Percentiles rank a stretch among this genome's conserved stretches.
Conservation (phyloP, 30 jellyfish, hydroid and myxozoan genomes). For the Mastigias papua region DNA sequence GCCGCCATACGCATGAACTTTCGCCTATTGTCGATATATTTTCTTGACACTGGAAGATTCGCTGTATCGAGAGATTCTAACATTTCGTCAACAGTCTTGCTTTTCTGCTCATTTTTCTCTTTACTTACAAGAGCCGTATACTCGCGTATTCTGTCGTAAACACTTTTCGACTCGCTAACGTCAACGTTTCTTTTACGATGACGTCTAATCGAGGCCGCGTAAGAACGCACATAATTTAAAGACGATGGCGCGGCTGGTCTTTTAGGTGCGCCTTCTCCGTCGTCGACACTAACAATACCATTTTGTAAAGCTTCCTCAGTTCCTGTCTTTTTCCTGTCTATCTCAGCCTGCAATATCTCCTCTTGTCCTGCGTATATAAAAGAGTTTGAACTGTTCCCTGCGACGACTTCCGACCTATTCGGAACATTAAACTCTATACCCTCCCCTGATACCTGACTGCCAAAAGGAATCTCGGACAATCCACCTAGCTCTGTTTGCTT, state of each 20-base stretch:
- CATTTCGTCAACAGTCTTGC: slow-evolving; percentile 72
- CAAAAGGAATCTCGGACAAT: slow-evolving; percentile 22
- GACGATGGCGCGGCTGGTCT: slow-evolving; percentile 74
- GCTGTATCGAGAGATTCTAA: slow-evolving; percentile 78
- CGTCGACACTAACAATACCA: not conserved
- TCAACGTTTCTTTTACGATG: slow-evolving; percentile 66
- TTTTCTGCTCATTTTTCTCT: slow-evolving; percentile 52
- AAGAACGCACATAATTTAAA: slow-evolving; percentile 67
- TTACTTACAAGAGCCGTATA: slow-evolving; percentile 77
- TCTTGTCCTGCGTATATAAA: not conserved
- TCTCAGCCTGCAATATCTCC: not conserved
- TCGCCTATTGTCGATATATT: slow-evolving; percentile 66
- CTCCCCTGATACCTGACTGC: slow-evolving; percentile 31
- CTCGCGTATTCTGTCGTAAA: slow-evolving; percentile 75
- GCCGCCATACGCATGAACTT: slow-evolving; percentile 62
- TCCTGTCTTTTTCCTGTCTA: not conserved
- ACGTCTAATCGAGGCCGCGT: slow-evolving; percentile 66
- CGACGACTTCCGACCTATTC: not conserved
- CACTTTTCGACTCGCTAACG: slow-evolving; percentile 71
- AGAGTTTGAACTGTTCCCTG: not conserved
- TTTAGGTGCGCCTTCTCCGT: slow-evolving; percentile 7
- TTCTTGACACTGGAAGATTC: slow-evolving; percentile 36
- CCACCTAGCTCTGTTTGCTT: slow-evolving; percentile 10
- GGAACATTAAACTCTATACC: slow-evolving; percentile 38
- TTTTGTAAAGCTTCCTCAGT: not conserved